Evolutionary conservation across 2,797 vertebrate genomes (phyloP).

Genomic region (Helostoma temminkii): DNA sequence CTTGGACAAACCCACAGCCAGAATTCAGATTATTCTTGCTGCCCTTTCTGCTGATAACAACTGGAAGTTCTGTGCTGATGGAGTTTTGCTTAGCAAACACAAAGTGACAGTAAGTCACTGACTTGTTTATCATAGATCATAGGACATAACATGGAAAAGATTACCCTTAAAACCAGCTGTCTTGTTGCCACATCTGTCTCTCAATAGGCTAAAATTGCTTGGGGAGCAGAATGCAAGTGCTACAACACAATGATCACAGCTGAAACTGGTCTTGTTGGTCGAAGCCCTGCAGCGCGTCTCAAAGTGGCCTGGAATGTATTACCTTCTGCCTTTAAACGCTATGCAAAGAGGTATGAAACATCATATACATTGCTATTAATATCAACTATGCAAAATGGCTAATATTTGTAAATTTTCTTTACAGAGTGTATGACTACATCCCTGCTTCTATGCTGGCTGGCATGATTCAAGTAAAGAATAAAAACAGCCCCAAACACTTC

Average conservation of each 20-base stretch:
- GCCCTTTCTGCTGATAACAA: slow-evolving; percentile 82
- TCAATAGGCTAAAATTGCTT: slow-evolving; percentile 83
- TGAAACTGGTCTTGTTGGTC: slow-evolving; percentile 84
- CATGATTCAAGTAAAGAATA: slow-evolving; percentile 63
- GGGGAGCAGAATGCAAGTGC: slow-evolving; percentile 86
- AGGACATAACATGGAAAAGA: neutral
- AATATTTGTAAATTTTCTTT: slow-evolving; percentile 12
- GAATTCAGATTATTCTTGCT: slow-evolving; percentile 84
- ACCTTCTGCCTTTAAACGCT: slow-evolving; percentile 67
- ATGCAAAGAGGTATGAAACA: slow-evolving; percentile 83
- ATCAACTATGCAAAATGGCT: slow-evolving; percentile 14
- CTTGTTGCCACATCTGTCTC: no score
- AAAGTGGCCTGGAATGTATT: slow-evolving; percentile 82
- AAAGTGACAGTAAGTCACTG: slow-evolving; percentile 84
- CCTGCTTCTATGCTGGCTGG: slow-evolving; percentile 62
- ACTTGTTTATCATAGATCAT: slow-evolving; percentile 20
- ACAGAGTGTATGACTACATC: slow-evolving; percentile 79
- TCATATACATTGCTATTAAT: slow-evolving; percentile 33
- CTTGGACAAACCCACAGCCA: slow-evolving; percentile 70
- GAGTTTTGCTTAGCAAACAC: slow-evolving; percentile 82
- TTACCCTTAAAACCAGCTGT: neutral
- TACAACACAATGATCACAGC: slow-evolving; percentile 77
- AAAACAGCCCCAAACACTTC: slow-evolving; percentile 73
- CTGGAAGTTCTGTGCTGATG: slow-evolving; percentile 88
- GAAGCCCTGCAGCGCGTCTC: slow-evolving; percentile 80